Base-by-base conservation (phyloP, 2,797 vertebrate species). In the Cygnus olor region DNA sequence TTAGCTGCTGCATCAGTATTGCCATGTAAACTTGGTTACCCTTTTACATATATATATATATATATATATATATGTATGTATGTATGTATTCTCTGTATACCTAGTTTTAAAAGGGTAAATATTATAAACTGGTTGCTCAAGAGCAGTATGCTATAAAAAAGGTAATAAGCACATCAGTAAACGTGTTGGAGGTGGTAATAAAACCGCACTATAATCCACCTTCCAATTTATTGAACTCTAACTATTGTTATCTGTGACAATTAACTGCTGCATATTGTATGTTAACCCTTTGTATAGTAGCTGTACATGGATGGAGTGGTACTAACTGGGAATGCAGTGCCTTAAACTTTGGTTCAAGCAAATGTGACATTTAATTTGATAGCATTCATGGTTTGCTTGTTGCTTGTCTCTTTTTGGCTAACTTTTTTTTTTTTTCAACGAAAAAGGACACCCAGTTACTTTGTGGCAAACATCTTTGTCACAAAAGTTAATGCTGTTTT, bases 61-160 rank as follows among this genome's bases (percentile, higher is more conserved):
- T 83, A 57, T 83, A 53, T 80, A n/a, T n/a, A n/a, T n/a, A n/a
- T n/a, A n/a, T n/a, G n/a, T n/a, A n/a, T n/a, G n/a, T n/a, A n/a
- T n/a, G 28, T 38, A 22, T 44, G 38, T 92, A 36, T 93, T 92
- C 57, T 87, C 88, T 92, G 49, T 89, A 95, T 83, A 81, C 61
- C 57, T 85, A 9, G 72, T 66, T 94, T 78, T 85, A 72, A 93
- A 92, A 91, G 89, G 58, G 89, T 95, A 93, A 88, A 93, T 96
- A 92, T 61, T 96, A 91, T 93, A 88, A 96, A 94, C 60, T 58
- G 76, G 72, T 92, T 92, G 92, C 92, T 95, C 93, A 95, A 95
- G 96, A 95, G 93, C 65, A 71, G 54, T n/a, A 34, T 0, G 8
- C 92, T 96, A 80, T 95, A 65, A 97, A 96, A 53, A 93, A 85